Evolutionary conservation across 1,140 invertebrate species (phyloP), one percentile per base, ranked within the genome.

Genomic region (Eupeodes corollae): DNA sequence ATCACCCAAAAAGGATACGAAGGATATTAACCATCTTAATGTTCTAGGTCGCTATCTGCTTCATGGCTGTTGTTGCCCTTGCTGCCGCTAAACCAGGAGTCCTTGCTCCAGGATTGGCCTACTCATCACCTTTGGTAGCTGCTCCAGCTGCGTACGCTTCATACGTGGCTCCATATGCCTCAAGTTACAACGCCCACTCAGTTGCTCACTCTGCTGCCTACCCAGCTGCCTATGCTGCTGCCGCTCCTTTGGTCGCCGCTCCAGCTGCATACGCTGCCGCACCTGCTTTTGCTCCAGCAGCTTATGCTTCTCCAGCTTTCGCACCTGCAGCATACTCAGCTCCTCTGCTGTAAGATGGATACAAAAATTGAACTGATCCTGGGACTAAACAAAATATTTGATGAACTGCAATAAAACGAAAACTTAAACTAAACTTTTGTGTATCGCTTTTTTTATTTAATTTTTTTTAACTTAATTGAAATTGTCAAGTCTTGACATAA

Each of bases 261-360:
- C 62, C 68, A 19, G 47, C 53, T 19, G 47, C 50, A 0, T 2
- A 48, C 13, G 42, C 26, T 32, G 26, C 42, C 10, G 19, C 42
- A 31, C 31, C 15, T 15, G 19, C 19, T 12, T 21, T 31, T 13
- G 53, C 56, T 30, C 52, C 50, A 26, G 37, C 58, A 8, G 11
- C 51, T 6, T 49, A 45, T 2, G 2, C 46, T 31, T 53, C 55
- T 13, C 37, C 52, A 21, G 53, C 51, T 51, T 30, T 54, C 39
- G 47, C 59, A 30, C 51, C 55, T 11, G 70, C 70, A 14, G 71
- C 65, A 5, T 54, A 69, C 9, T 57, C 53, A 67, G 67, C 57
- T 9, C 49, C 71, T 15, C 8, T 26, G 3, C 8, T 26, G 21
- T 26, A 26, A 26, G 21, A 26, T 5, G 21, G 21, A 26, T 3